Base-by-base conservation (phyloP, 2,888 invertebrate genomes). In the Caenorhabditis sp. region DNA sequence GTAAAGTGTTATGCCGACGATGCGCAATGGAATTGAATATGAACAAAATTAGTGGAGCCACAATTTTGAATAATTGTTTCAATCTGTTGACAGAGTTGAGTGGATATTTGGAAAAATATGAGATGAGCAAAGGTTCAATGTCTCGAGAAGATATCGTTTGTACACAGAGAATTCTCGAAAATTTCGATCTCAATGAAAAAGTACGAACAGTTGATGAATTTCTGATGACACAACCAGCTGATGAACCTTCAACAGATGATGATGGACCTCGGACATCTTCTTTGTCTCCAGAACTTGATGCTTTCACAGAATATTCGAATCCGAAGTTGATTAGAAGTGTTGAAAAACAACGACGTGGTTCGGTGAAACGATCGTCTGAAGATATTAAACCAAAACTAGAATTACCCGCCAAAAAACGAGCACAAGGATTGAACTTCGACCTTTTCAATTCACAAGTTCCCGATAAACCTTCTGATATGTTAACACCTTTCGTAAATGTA, bases 401-500 rank as follows among this genome's bases (percentile, higher is more conserved):
- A 10, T 12, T 10, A 53, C 25, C 53, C 2, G 5, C 63, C 1
- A 23, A 59, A 5, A 67, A 61, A 58, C 58, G 56, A 56, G 59
- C 8, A 10, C 27, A 50, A 4, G 25, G 8, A 43, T 17, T 53
- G 12, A 21, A 2, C 4, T 54, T 56, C 25, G 63, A 67, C 21
- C 17, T 73, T 3, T 73, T 68, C n/a, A 62, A 54, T 7, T 65
- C 73, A 0, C 73, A 73, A 66, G 21, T 73, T 21, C 65, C 59
- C 12, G n/a, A 58, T 14, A 59, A 63, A 52, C 56, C 59, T 0
- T 63, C 60, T n/a, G 23, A 62, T 14, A 20, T 52, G 1, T 26
- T 73, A 17, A 73, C 73, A 7, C 73, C 73, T n/a, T 73, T 73
- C 38, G 57, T 73, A 20, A 36, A 59, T 53, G 70, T 70, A 56